Conservation (phyloP, 1,140 invertebrate species). For the Prorops nasuta region DNA sequence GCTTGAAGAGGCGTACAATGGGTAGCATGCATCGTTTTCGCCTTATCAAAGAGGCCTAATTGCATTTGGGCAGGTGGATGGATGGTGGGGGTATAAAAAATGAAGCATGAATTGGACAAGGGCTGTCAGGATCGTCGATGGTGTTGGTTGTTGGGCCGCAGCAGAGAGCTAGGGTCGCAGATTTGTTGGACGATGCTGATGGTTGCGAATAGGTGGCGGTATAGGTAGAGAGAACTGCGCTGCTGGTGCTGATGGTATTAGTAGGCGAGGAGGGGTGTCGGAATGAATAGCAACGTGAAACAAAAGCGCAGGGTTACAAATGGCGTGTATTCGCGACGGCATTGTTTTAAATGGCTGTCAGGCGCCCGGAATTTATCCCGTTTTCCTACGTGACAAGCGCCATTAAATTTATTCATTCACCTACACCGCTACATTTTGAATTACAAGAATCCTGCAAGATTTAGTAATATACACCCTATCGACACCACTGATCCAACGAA, state of each 20-base stretch:
- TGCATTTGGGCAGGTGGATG: too few relatives aligned
- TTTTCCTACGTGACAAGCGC: conserved; percentile 53
- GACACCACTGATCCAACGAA: too few relatives aligned
- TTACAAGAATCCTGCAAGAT: too few relatives aligned
- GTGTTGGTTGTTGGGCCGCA: conserved; percentile 7
- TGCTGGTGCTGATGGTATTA: too few relatives aligned
- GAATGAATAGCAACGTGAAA: conserved; percentile 53
- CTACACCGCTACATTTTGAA: background rate
- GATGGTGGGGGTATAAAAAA: conserved; percentile 51
- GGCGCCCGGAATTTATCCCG: conserved; percentile 53
- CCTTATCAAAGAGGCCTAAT: conserved; percentile 46
- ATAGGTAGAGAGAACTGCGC: too few relatives aligned
- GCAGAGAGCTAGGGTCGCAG: conserved; percentile 18
- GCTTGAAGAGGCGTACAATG: conserved; percentile 21
- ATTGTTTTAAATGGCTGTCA: conserved; percentile 58
- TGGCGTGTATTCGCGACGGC: conserved; percentile 54
- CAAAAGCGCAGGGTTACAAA: conserved; percentile 54
- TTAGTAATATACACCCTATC: too few relatives aligned
- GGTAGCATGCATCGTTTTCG: conserved; percentile 24
- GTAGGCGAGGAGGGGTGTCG: conserved; percentile 19
- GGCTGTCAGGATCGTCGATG: conserved; percentile 29
- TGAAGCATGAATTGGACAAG: conserved; percentile 39
- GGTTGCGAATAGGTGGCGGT: conserved; percentile 18
- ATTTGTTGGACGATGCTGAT: conserved; percentile 17
- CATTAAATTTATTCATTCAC: conserved; percentile 54